Evolutionary conservation across 2,113 vertebrate genomes (phyloP), one percentile per base, ranked within the genome.

Genomic region (Hippolais icterina): DNA sequence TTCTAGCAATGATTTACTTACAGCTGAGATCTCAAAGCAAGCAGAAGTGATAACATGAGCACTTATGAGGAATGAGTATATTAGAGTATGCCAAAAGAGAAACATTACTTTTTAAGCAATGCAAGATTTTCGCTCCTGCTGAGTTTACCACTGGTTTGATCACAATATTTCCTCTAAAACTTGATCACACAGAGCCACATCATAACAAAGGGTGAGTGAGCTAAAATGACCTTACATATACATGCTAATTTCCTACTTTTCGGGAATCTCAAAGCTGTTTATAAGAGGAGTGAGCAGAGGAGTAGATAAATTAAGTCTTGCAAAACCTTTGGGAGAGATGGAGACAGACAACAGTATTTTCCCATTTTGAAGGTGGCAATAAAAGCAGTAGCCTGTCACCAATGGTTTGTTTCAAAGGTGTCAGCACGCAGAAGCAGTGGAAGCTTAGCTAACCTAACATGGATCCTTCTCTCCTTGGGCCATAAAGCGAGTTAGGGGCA

Each of bases 251-350:
- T 90, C 63, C 37, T 61, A 14, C 39, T 68, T 49, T 83, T 84
- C 57, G 69, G 77, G 65, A 89, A 75, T 75, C 80, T 66, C 46
- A 49, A 91, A 94, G 53, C 77, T 42, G 46, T 76, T 94, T 89
- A 57, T 29, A 65, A 72, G 31, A 68, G 47, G 21, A 94, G 27
- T 10, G 50, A 85, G 44, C 11, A 79, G 69, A 75, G 35, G 27
- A 96, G 66, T 54, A 35, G 22, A 59, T 50, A 25, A 87, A 77
- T 90, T 91, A 91, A 93, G 87, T 77, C 60, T 94, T 85, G 60
- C 21, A 72, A 70, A 76, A 81, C 35, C 91, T 91, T 78, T 81
- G 86, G 66, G 81, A 96, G 81, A 96, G 24, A 70, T 66, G 56
- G 46, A 93, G 85, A 74, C 69, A 72, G 22, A 41, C 33, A 75